Percentiles rank a stretch among this genome's conserved stretches.
phyloP scores from a whole-genome alignment of 2,888 invertebrate species.

The Hipparchia sbordonii region DNA sequence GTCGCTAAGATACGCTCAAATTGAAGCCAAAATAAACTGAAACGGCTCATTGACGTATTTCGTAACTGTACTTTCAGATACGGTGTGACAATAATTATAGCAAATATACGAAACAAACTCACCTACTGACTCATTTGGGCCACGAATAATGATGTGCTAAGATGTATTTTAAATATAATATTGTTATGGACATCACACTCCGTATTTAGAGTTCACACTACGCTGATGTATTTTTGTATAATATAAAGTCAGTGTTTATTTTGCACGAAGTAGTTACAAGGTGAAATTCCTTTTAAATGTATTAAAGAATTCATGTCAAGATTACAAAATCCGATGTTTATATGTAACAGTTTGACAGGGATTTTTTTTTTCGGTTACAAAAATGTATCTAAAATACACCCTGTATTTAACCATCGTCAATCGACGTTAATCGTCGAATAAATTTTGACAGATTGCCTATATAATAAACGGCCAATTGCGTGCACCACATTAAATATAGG shows the following conservation, averaged over 20 bases:
- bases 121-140: conserved; percentile 33
- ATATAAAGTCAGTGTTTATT: conserved; percentile 24
- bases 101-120: conserved; percentile 47
- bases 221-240: conserved; percentile 25
- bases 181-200: conserved; percentile 27
- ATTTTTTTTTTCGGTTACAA: not conserved
- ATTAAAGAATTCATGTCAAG: conserved; percentile 8
- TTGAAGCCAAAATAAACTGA: conserved; percentile 76
- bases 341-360: not conserved
- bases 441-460: too few species aligned
- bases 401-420: not conserved
- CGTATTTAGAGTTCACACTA: conserved; percentile 26
- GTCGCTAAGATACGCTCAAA: conserved; percentile 69
- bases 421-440: too few species aligned
- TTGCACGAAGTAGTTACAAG: conserved; percentile 22
- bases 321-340: conserved; percentile 2
- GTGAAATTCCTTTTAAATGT: conserved; percentile 25
- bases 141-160: conserved; percentile 35
- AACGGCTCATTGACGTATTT: conserved; percentile 66
- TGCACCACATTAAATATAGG: too few species aligned
- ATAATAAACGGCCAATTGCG: too few species aligned
- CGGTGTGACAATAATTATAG: conserved; percentile 52
- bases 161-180: conserved; percentile 28
- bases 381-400: not conserved
- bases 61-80: conserved; percentile 55